Base-by-base conservation (phyloP, 30 jellyfish, hydroid and myxozoan species). In the Turritopsis rubra region DNA sequence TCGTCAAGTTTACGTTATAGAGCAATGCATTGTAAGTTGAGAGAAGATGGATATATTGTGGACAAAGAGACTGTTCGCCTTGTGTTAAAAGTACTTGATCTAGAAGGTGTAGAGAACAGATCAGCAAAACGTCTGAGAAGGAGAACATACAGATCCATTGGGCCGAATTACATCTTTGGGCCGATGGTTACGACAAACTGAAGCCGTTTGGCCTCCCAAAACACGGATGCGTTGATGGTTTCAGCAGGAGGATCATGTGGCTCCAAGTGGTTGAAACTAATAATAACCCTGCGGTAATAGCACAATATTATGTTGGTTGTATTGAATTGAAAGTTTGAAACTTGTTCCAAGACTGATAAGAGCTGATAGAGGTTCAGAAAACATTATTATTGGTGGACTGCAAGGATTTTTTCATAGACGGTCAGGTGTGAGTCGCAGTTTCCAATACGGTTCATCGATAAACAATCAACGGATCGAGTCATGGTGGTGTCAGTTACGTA, bases 141-240 rank as follows among this genome's bases (percentile, higher is more conserved):
- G 25, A 54, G 90, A n/a, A 73, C 28, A 18, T 72, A 84, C 75
- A 28, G 30, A 26, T 52, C 73, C 31, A 52, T 73, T 41, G 90
- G 86, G 13, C 90, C 90, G 53, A 74, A 84, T 84, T 75, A 52
- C 52, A 28, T 53, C 21, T 84, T n/a, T n/a, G n/a, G 90, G 90
- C 90, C 60, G 89, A 68, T 23, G 86, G 90, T 25, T 84, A 84
- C 72, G 90, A 73, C 70, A 84, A 84, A 60, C 29, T 84, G 71
- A 84, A 72, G 26, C 90, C 86, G 4, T 83, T 71, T 72, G 86
- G 85, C 25, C 24, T 73, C 30, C 21, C 86, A 13, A 84, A 72
- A 3, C 86, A 74, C 54, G 86, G 86, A 21, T 52, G 79, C 66
- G 75, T 73, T 23, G 90, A 84, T 54, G 86, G 90, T 29, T 84